Base-by-base conservation (phyloP, 37 sponge, comb jelly and placozoan genomes). In the Agelas oroides region DNA sequence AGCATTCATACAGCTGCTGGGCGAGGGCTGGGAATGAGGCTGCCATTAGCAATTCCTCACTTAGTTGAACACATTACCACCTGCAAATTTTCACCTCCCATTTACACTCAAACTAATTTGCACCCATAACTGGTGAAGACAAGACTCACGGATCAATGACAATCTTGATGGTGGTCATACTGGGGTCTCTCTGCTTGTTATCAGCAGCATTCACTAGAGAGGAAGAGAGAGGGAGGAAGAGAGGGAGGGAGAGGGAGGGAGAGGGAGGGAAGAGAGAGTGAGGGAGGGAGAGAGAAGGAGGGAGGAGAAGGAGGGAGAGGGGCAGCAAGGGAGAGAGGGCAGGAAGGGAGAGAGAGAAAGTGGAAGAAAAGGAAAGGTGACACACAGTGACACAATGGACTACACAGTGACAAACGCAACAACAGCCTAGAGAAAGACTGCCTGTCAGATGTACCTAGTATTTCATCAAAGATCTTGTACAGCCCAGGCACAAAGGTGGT, bases 391-490 rank as follows among this genome's bases (percentile, higher is more conserved):
- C 18, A 56, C 58, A 56, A 15, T 56, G 58, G 17, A 56, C 18
- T 56, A 56, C 15, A 56, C 58, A 19, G 58, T 56, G 58, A 18
- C 17, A 56, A 56, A 56, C 58, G 18, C 15, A 18, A 56, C 58
- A 15, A 56, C 58, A 56, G 15, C 58, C 58, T 56, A 19, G 52
- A 17, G 23, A 40, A 73, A n/a, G n/a, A 40, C 23, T 24, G n/a
- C n/a, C n/a, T n/a, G 46, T 46, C 46, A 46, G 46, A 46, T 83
- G 53, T 46, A 94, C 93, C 93, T 36, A 97, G 71, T 62, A 98
- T 98, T 73, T 98, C 99, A 66, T 98, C 99, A 66, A 96, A 98
- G 34, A 98, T 98, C 87, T 98, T 98, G 92, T 98, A 98, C 54
- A 98, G 89, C 0, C 99, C 99, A 20, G 99, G 99, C 5, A 96